Percentiles rank a stretch among this genome's conserved stretches.
Conservation (phyloP, 2,113 vertebrate species). For the Parus major region DNA sequence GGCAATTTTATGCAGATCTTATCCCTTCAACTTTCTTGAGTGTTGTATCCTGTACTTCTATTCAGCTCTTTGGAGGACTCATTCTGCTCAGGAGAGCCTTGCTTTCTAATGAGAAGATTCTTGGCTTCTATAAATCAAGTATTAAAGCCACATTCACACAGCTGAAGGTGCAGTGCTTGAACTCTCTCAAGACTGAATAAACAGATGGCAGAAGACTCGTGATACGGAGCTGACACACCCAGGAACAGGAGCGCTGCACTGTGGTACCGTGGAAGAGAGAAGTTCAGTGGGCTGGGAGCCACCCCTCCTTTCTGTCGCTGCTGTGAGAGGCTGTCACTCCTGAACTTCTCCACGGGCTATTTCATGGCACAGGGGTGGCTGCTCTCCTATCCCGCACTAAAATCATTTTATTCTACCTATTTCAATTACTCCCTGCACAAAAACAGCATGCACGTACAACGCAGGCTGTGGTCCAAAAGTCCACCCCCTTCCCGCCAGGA, state of each 20-base stretch:
- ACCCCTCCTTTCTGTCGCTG: not conserved
- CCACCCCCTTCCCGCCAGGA: constrained; percentile 34
- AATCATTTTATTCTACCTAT: not conserved
- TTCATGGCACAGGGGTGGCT: not conserved
- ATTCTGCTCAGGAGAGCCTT: not conserved
- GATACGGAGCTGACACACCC: not conserved
- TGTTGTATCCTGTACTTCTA: not conserved
- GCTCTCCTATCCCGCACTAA: not conserved
- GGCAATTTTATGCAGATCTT: not conserved
- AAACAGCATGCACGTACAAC: constrained; percentile 7
- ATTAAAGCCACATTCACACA: not conserved
- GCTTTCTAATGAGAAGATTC: not conserved
- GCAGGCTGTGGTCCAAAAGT: constrained; percentile 5
- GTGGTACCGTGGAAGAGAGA: not conserved
- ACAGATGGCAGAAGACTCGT: not conserved
- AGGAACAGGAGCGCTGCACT: not conserved
- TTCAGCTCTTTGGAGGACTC: not conserved
- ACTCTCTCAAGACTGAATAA: not conserved
- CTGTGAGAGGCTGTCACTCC: not conserved
- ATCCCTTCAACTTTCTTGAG: not conserved
- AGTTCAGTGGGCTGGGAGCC: not conserved
- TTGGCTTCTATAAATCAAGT: not conserved
- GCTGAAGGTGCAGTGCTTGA: not conserved
- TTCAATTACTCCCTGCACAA: constrained; percentile 25
- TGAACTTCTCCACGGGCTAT: not conserved